A percentile compares a stretch with the other conserved stretches of the same genome.
These are phyloP conservation scores for Chiloscyllium punctatum DNA, from an alignment of 2,797 vertebrate genomes.

Conservation along the genomic window DNA sequence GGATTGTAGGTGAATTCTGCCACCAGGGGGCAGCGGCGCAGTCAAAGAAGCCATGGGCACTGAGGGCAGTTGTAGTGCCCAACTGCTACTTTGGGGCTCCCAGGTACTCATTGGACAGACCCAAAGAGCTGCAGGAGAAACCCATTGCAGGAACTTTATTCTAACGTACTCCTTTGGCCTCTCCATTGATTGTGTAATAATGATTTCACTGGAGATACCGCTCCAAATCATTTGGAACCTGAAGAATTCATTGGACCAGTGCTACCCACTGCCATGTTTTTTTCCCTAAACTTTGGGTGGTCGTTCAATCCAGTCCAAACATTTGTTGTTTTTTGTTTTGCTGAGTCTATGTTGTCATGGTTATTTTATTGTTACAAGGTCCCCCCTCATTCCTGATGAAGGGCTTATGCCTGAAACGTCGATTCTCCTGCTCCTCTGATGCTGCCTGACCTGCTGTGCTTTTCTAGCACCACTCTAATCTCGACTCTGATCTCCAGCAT, in stretches of 20 bases:
- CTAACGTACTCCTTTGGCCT: neutral
- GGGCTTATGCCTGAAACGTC: too few relatives aligned
- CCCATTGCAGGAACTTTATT: neutral
- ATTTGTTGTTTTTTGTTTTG: neutral
- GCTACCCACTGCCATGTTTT: neutral
- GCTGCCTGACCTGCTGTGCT: too few relatives aligned
- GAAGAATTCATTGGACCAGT: neutral
- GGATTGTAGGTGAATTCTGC: neutral
- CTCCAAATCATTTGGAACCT: neutral
- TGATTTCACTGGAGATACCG: neutral
- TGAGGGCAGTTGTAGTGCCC: neutral
- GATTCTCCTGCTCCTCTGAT: too few relatives aligned
- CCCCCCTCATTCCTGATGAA: too few relatives aligned
- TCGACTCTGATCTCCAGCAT: too few relatives aligned
- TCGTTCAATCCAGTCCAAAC: neutral
- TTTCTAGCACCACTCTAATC: too few relatives aligned
- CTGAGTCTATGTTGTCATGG: neutral
- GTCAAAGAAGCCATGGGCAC: too few relatives aligned
- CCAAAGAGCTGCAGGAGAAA: neutral
- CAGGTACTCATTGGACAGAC: neutral
- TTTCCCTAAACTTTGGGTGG: neutral
- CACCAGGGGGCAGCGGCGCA: neutral
- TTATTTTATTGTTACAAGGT: neutral
- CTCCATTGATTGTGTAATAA: neutral
- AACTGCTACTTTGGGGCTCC: neutral